Percentiles rank a stretch among this genome's conserved stretches.
phyloP scores from a whole-genome alignment of 2,888 invertebrate species.

The Euclidia mi region DNA sequence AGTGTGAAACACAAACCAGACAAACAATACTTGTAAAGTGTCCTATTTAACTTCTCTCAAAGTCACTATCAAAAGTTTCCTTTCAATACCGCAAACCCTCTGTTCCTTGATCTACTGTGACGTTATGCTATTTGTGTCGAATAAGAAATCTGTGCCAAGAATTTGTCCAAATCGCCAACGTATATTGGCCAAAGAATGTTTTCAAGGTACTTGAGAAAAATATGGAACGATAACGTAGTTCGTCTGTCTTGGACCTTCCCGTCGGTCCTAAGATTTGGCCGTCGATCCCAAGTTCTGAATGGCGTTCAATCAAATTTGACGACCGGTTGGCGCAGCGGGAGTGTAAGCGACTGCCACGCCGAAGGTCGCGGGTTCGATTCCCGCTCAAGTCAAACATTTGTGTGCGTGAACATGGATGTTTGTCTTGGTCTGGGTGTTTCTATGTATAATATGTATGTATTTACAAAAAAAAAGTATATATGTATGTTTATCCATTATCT shows the following conservation, averaged over 20 bases:
- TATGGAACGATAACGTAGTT: slow-evolving; percentile 27
- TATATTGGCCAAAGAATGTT: slow-evolving; percentile 33
- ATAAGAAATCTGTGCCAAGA: slow-evolving; percentile 44
- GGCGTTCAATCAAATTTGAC: slow-evolving; percentile 38
- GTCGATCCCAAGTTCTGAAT: slow-evolving; percentile 40
- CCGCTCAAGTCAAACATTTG: too few species aligned
- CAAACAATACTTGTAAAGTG: slow-evolving; percentile 38
- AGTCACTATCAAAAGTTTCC: slow-evolving; percentile 28
- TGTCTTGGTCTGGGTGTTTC: too few species aligned
- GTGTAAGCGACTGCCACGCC: too few species aligned
- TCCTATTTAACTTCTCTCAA: slow-evolving; percentile 43
- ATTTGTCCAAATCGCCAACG: slow-evolving; percentile 34
- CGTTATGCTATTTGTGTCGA: slow-evolving; percentile 32
- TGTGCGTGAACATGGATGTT: too few species aligned
- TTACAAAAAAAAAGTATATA: too few species aligned
- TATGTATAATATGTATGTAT: too few species aligned
- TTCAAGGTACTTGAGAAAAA: slow-evolving; percentile 33
- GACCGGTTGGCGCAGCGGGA: too few species aligned
- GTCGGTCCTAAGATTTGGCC: slow-evolving; percentile 33
- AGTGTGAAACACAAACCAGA: slow-evolving; percentile 40
- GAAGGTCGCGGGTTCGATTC: too few species aligned
- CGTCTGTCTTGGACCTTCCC: slow-evolving; percentile 21
- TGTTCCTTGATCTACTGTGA: slow-evolving; percentile 20
- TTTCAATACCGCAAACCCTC: slow-evolving; percentile 20
- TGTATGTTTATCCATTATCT: too few species aligned